phyloP scores from a whole-genome alignment of 2,113 vertebrate species.

The Charadrius vociferus region DNA sequence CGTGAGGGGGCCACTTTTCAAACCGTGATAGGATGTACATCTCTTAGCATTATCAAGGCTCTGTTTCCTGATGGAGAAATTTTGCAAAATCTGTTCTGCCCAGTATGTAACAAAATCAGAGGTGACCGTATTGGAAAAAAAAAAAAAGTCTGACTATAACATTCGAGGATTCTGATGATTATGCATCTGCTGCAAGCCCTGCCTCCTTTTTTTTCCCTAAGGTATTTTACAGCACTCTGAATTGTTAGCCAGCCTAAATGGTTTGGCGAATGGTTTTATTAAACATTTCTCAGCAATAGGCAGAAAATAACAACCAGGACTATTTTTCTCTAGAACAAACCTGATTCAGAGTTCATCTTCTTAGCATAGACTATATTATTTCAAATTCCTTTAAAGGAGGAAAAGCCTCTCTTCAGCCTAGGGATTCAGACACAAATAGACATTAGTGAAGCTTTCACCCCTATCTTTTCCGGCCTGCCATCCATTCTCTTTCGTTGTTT shows the following conservation, averaged over 20 bases:
- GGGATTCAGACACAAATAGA: neutral
- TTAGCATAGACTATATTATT: neutral
- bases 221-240: neutral
- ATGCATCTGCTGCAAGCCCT: neutral
- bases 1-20: neutral
- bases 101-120: neutral
- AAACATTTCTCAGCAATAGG: neutral
- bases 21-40: neutral
- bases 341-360: neutral
- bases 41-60: neutral
- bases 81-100: neutral
- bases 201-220: neutral
- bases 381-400: neutral
- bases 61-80: neutral
- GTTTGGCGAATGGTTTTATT: neutral
- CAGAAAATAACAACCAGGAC: neutral
- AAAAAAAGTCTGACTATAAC: neutral
- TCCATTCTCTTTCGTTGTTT: conserved; percentile 33
- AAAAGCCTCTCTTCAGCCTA: neutral
- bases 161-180: neutral
- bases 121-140: neutral
- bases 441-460: conserved; percentile 28
- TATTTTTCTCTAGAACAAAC: neutral
- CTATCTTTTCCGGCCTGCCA: neutral
- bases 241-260: neutral